phyloP scores from a whole-genome alignment of 2,888 invertebrate species.

The Agrenia bidenticulata region DNA sequence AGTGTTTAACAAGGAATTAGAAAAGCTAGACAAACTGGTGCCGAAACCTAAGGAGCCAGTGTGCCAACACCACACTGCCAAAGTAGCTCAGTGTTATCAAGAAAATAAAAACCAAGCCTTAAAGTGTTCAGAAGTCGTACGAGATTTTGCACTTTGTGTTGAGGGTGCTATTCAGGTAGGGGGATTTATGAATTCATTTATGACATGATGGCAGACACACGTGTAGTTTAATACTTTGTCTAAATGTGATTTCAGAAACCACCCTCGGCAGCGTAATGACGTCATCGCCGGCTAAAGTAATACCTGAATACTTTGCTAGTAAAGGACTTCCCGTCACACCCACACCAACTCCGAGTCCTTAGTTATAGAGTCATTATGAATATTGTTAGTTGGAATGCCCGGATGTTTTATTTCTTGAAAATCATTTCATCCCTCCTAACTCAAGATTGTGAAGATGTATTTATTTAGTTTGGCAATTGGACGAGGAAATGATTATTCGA shows the following conservation, averaged over 20 bases:
- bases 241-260: not conserved
- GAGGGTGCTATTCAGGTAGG: conserved; percentile 37
- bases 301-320: not conserved
- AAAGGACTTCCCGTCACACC: not conserved
- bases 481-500: no score
- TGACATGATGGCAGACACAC: not conserved
- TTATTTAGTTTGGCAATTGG: no score
- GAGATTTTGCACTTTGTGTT: conserved; percentile 48
- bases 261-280: not conserved
- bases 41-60: conserved; percentile 43
- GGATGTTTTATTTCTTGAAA: no score
- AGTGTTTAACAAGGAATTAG: conserved; percentile 47
- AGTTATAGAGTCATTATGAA: not conserved
- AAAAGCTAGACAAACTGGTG: conserved; percentile 48
- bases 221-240: not conserved
- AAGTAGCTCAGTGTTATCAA: conserved; percentile 49
- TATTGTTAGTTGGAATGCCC: no score
- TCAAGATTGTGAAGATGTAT: no score
- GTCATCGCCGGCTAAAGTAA: no score
- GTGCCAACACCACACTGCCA: conserved; percentile 43
- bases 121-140: conserved; percentile 50
- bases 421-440: no score
- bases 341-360: not conserved
- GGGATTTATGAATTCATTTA: no score
- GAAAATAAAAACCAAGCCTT: conserved; percentile 46